Conservation (phyloP, 2,797 vertebrate species). For the Sarcophilus harrisii region DNA sequence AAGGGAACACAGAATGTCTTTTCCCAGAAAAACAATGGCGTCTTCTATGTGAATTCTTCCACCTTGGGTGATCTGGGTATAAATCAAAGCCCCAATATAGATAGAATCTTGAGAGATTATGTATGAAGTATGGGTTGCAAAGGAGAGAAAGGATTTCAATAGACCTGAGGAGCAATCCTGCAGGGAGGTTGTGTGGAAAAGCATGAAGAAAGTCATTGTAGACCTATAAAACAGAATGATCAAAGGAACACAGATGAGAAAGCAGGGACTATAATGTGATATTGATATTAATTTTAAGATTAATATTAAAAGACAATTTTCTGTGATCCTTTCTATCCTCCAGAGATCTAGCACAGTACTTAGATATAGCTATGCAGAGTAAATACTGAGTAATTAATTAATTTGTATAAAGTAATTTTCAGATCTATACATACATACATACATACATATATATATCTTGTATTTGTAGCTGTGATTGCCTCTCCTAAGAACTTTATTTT, state of each 20-base stretch:
- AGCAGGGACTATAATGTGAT: not conserved
- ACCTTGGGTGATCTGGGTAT: not conserved
- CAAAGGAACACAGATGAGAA: not conserved
- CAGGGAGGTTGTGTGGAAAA: not conserved
- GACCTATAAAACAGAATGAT: not conserved
- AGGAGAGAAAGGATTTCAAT: not conserved
- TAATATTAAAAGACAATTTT: not conserved
- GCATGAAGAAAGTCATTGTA: not conserved
- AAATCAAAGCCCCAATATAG: not conserved
- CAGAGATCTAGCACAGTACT: too few species aligned
- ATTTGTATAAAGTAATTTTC: not conserved
- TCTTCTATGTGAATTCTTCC: not conserved
- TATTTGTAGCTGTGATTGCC: not conserved
- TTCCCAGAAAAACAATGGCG: not conserved
- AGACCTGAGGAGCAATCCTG: not conserved
- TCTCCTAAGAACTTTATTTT: too few species aligned
- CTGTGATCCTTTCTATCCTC: not conserved
- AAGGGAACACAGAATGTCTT: not conserved
- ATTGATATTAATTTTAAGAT: not conserved
- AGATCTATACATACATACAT: not conserved
- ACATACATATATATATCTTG: not conserved
- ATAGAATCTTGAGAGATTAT: not conserved
- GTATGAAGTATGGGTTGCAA: too few species aligned
- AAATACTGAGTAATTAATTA: not conserved
- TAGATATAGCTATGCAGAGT: not conserved